Percentiles rank a stretch among this genome's conserved stretches.
Evolutionary conservation across 2,797 vertebrate genomes (phyloP).

Genomic region (Pipistrellus nathusii): DNA sequence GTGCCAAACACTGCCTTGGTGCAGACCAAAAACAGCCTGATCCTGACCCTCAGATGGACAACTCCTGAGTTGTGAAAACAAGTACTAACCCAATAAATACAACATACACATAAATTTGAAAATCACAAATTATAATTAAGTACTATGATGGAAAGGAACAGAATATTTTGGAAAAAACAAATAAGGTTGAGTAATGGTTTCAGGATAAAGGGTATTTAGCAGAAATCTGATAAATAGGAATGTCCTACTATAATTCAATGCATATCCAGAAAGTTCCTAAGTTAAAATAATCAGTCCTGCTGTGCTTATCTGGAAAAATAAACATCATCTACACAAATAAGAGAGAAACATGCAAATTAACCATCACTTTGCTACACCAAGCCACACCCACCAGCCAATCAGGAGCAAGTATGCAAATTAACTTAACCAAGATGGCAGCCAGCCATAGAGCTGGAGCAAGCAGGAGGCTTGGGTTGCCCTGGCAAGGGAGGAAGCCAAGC

Average conservation of each 20-base stretch:
- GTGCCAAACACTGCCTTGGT: fast-evolving
- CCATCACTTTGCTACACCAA: too few relatives aligned
- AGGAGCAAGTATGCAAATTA: too few relatives aligned
- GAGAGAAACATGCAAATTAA: too few relatives aligned
- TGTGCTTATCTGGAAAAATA: neutral
- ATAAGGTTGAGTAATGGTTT: neutral
- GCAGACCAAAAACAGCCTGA: neutral
- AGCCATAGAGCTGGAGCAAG: too few relatives aligned
- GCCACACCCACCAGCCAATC: too few relatives aligned
- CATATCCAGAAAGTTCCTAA: neutral
- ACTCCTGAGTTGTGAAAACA: neutral
- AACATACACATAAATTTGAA: neutral
- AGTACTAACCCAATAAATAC: neutral
- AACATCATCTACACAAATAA: too few relatives aligned
- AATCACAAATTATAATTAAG: neutral
- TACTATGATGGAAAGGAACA: neutral
- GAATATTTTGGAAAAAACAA: neutral
- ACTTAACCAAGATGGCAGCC: too few relatives aligned
- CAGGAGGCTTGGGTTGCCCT: too few relatives aligned
- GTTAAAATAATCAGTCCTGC: neutral
- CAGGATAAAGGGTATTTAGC: neutral
- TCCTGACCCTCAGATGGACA: neutral
- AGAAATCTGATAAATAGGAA: neutral
- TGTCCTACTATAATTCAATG: neutral
- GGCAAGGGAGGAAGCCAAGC: too few relatives aligned